phyloP scores from a whole-genome alignment of 1,140 invertebrate genomes.

The Gryon sp. region DNA sequence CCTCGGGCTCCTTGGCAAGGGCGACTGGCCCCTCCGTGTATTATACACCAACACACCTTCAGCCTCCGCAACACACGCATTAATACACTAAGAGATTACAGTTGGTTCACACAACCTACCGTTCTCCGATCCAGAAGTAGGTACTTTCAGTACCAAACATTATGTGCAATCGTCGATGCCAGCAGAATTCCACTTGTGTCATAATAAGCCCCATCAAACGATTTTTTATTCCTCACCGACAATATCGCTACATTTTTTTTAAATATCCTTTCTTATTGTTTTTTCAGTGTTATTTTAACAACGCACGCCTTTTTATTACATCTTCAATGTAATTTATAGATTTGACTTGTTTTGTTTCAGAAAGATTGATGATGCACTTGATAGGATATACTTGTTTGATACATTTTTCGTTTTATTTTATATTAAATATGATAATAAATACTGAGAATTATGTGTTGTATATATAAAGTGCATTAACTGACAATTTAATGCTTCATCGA shows the following conservation, averaged over 20 bases:
- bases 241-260: slow-evolving; percentile 2
- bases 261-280: slow-evolving; percentile 21
- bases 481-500: no score
- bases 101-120: slow-evolving; percentile 61
- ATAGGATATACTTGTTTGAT: neutral
- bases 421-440: no score
- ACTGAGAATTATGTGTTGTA: no score
- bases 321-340: slow-evolving; percentile 20
- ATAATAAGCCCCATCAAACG: slow-evolving; percentile 46
- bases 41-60: slow-evolving; percentile 24
- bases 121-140: slow-evolving; percentile 62
- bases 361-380: no score
- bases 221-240: slow-evolving; percentile 34
- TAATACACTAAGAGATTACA: slow-evolving; percentile 45
- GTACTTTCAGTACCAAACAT: slow-evolving; percentile 61
- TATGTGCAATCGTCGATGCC: slow-evolving; percentile 40
- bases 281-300: no score
- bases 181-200: slow-evolving; percentile 43
- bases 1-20: slow-evolving; percentile 78
- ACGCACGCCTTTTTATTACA: slow-evolving; percentile 1
- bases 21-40: slow-evolving; percentile 75
- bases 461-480: no score
- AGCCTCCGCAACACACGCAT: slow-evolving; percentile 34
- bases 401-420: slow-evolving; percentile 5
- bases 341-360: neutral